Percentiles rank a stretch among this genome's conserved stretches.
Conservation (phyloP, 2,888 invertebrate species). For the Pheosia tremula region DNA sequence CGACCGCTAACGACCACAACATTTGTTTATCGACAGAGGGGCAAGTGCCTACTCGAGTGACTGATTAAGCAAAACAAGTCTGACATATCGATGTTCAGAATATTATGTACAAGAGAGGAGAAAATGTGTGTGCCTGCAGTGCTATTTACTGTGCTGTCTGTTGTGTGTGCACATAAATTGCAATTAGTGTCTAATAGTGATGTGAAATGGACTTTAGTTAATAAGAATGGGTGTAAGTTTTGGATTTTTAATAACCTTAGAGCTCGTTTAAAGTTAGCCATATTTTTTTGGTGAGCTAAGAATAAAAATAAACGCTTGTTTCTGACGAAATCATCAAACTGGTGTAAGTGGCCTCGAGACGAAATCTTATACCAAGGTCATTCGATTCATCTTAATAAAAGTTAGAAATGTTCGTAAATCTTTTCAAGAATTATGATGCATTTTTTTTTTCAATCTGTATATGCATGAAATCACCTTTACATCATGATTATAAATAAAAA, state of each 20-base stretch:
- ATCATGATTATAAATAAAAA: too few species aligned
- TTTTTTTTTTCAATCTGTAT: too few species aligned
- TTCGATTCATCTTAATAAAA: too few species aligned
- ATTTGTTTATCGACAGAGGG: conserved; percentile 10
- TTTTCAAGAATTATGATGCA: too few species aligned
- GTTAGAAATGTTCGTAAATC: too few species aligned
- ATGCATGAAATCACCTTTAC: too few species aligned
- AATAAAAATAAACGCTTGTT: too few species aligned
- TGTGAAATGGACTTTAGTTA: conserved; percentile 64
- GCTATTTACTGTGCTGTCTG: conserved; percentile 25
- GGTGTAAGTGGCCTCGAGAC: too few species aligned
- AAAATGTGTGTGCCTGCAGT: conserved; percentile 34
- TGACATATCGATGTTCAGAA: conserved; percentile 1
- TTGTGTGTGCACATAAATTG: conserved; percentile 29
- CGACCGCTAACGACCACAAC: conserved; percentile 28
- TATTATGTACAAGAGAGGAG: not conserved
- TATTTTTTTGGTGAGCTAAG: conserved; percentile 1
- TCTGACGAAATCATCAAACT: too few species aligned
- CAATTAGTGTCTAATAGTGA: conserved; percentile 31
- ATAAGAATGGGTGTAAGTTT: conserved; percentile 73
- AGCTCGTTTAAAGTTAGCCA: not conserved
- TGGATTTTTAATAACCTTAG: not conserved
- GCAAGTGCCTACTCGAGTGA: conserved; percentile 5
- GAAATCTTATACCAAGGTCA: too few species aligned
- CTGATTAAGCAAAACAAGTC: not conserved